Conservation (phyloP, 2,113 vertebrate genomes). For the Lepus timidus region DNA sequence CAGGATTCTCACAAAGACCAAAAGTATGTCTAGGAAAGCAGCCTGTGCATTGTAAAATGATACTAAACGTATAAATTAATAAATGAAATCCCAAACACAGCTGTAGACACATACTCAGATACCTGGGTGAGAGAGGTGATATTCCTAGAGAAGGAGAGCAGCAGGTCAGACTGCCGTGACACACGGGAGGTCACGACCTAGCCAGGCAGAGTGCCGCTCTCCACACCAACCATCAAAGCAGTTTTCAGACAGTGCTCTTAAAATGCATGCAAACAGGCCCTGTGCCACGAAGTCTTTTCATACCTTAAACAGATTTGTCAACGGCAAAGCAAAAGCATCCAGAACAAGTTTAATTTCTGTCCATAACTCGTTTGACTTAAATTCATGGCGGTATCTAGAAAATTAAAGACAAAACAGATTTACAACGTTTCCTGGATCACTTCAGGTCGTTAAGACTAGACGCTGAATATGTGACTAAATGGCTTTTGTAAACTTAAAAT, state of each 20-base stretch:
- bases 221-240: constrained; percentile 13
- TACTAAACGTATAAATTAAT: background rate
- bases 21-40: constrained; percentile 7
- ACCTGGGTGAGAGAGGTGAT: constrained; percentile 1
- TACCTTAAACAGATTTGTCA: constrained; percentile 99
- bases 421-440: constrained; percentile 1
- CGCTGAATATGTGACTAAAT: background rate
- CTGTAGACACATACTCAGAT: constrained; percentile 17
- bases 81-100: background rate
- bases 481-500: constrained; percentile 52
- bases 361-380: constrained; percentile 99
- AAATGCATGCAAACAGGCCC: constrained; percentile 29
- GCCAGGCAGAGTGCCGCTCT: background rate
- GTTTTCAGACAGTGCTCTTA: constrained; percentile 25
- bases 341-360: constrained; percentile 98
- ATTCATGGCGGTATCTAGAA: constrained; percentile 97
- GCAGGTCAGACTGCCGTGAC: background rate
- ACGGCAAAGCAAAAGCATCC: constrained; percentile 96
- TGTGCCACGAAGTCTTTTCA: constrained; percentile 59
- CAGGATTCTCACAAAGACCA: background rate
- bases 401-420: constrained; percentile 50
- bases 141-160: background rate
- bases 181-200: background rate
- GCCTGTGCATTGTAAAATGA: background rate
- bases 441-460: constrained; percentile 15